phyloP scores from a whole-genome alignment of 2,888 invertebrate species.

The Drosophila tripunctata region DNA sequence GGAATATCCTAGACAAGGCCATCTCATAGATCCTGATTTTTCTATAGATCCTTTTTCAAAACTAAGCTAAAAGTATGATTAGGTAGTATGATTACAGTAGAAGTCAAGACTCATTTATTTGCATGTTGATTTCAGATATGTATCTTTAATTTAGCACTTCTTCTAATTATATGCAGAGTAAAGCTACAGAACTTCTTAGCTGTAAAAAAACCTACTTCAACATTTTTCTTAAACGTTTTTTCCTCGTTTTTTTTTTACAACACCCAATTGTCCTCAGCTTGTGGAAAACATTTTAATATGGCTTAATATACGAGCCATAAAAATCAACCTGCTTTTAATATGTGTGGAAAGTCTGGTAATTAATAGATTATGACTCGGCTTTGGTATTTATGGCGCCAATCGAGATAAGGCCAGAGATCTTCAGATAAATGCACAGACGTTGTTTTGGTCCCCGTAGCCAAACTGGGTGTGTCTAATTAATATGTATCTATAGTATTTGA shows the following conservation, averaged over 20 bases:
- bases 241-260: constrained; percentile 13
- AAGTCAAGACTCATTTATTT: too few relatives aligned
- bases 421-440: constrained; percentile 61
- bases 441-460: constrained; percentile 32
- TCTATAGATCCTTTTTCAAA: too few relatives aligned
- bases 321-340: constrained; percentile 56
- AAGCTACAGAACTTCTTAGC: not conserved
- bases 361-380: constrained; percentile 73
- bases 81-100: too few relatives aligned
- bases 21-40: too few relatives aligned
- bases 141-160: not conserved
- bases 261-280: constrained; percentile 22
- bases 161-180: too few relatives aligned
- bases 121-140: too few relatives aligned
- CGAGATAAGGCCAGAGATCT: constrained; percentile 66
- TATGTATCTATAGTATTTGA: constrained; percentile 77
- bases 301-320: constrained; percentile 40
- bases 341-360: constrained; percentile 75
- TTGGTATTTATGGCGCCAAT: constrained; percentile 73
- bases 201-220: too few relatives aligned
- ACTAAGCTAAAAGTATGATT: too few relatives aligned
- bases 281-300: constrained; percentile 24
- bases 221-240: too few relatives aligned
- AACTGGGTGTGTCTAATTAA: constrained; percentile 73
- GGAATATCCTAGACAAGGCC: too few relatives aligned